Conservation (phyloP, 2,797 vertebrate species). For the Danio albolineatus region DNA sequence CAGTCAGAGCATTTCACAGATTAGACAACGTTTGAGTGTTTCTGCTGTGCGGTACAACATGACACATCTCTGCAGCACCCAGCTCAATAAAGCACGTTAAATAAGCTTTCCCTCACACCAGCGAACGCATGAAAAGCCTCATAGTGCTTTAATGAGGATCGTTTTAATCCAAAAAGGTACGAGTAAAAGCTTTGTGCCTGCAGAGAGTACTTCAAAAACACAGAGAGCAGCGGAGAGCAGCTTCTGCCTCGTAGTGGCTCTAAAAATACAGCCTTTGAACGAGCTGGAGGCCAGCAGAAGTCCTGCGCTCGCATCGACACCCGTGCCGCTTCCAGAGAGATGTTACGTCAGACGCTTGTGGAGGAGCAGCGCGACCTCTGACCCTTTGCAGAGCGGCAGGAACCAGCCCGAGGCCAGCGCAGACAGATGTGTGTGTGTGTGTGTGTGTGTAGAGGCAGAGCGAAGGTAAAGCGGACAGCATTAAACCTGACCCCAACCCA, state of each 20-base stretch:
- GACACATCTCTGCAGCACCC: not conserved
- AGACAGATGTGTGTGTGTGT: conserved; percentile 19
- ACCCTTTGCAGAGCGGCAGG: conserved; percentile 31
- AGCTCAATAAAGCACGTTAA: conserved; percentile 45
- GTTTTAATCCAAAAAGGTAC: conserved; percentile 73
- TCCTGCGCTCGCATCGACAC: conserved; percentile 39
- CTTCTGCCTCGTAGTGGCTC: conserved; percentile 55
- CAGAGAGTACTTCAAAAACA: conserved; percentile 77
- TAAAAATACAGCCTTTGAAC: conserved; percentile 70
- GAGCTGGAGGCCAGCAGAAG: conserved; percentile 51
- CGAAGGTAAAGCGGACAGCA: conserved; percentile 2
- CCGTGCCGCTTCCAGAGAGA: conserved; percentile 40
- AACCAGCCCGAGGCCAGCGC: conserved; percentile 21
- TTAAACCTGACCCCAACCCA: not conserved
- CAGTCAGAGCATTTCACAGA: not conserved
- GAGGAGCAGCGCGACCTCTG: conserved; percentile 39
- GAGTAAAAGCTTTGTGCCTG: conserved; percentile 73
- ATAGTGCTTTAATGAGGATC: conserved; percentile 74
- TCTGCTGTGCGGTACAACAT: conserved; percentile 4
- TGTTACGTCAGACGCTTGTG: conserved; percentile 57
- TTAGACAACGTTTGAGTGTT: not conserved
- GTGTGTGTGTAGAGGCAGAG: conserved; percentile 4
- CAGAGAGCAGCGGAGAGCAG: conserved; percentile 58
- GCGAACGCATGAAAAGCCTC: conserved; percentile 66
- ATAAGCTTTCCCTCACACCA: conserved; percentile 42